Evolutionary conservation across 2,888 invertebrate species (phyloP), one percentile per base, ranked within the genome.

Genomic region (Abscondita cerata): DNA sequence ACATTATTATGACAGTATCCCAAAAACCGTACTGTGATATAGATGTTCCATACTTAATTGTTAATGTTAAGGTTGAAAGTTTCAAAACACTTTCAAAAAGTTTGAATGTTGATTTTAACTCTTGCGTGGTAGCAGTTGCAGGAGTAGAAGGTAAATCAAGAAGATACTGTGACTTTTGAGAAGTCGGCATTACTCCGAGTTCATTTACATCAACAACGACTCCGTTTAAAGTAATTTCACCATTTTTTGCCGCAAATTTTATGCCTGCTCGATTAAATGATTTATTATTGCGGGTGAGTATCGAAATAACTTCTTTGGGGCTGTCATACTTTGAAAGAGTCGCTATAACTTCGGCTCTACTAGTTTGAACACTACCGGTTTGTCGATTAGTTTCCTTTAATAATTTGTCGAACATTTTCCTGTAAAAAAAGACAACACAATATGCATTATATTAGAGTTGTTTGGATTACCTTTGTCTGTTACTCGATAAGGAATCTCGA

Each of bases 361-460:
- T 86, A 62, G 69, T 68, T 3, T 48, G 51, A 1, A 81, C 73
- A 2, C 80, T 69, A 19, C 85, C 84, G 16, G 73, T 65, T 1
- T 81, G 72, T 34, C 83, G 73, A 13, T 85, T 77, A 0, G 86
- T 83, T 70, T 85, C 85, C 1, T 84, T 85, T 70, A 83, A 79
- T 67, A 86, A 73, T 75, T 85, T 85, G 70, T 84, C 83, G 70
- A 85, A 86, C 55, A 84, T 84, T 82, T 83, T 85, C 66, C 86
- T 85, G 77, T 4, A 77, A 77, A 59, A 13, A 13, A 48, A 33
- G n/a, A n/a, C n/a, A n/a, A n/a, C n/a, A n/a, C n/a, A n/a, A n/a
- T n/a, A n/a, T n/a, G n/a, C n/a, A n/a, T n/a, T n/a, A n/a, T n/a
- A n/a, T n/a, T n/a, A n/a, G n/a, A n/a, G n/a, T n/a, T n/a, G n/a